These are phyloP conservation scores for Pipa parva DNA, from an alignment of 2,113 vertebrate species.

Conservation along the genomic window DNA sequence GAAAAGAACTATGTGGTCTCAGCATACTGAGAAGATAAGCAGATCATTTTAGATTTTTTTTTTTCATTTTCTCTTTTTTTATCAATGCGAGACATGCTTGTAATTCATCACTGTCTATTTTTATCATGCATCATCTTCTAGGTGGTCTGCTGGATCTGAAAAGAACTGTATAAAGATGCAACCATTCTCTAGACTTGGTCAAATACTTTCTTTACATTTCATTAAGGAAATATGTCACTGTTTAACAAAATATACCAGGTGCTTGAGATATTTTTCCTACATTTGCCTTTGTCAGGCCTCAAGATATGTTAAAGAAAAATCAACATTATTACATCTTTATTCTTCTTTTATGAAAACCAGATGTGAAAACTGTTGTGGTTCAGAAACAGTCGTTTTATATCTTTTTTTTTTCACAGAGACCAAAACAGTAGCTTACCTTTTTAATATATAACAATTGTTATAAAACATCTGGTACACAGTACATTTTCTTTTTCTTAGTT, in stretches of 20 bases:
- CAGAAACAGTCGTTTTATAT: constrained; percentile 63
- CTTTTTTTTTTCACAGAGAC: constrained; percentile 56
- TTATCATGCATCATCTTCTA: constrained; percentile 47
- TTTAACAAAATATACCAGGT: constrained; percentile 12
- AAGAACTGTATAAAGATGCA: constrained; percentile 49
- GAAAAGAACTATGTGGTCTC: constrained; percentile 9
- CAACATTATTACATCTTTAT: constrained; percentile 51
- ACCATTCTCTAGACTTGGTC: constrained; percentile 53
- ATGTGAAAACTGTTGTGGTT: constrained; percentile 53
- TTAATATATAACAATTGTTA: constrained; percentile 59
- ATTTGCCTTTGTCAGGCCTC: constrained; percentile 44
- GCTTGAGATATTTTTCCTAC: constrained; percentile 1
- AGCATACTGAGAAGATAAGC: constrained; percentile 32
- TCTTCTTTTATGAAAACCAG: constrained; percentile 61
- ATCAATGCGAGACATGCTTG: constrained; percentile 30
- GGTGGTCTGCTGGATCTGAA: constrained; percentile 52
- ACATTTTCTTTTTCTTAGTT: constrained; percentile 60
- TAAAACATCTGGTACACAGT: constrained; percentile 64
- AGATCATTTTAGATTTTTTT: constrained; percentile 36
- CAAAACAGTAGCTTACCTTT: constrained; percentile 63
- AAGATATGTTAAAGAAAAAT: constrained; percentile 56
- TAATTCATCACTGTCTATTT: constrained; percentile 56
- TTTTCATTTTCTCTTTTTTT: constrained; percentile 19
- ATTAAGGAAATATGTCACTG: constrained; percentile 23
- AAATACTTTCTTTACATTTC: constrained; percentile 44